Conservation (phyloP, 2,888 invertebrate species). For the Ophion ventricosus region DNA sequence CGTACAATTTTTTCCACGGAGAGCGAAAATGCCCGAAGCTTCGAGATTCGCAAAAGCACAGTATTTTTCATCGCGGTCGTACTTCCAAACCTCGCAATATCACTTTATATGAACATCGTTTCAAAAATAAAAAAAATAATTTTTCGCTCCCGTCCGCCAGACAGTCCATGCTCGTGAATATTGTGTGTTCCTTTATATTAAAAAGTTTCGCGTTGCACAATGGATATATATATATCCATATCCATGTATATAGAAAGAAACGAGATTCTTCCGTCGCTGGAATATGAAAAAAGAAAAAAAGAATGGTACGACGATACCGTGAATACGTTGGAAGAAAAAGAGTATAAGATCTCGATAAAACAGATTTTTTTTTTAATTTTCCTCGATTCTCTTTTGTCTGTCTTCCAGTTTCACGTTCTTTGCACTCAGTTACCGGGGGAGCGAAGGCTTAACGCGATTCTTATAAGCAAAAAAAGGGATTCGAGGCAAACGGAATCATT, state of each 20-base stretch:
- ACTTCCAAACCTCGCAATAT: slow-evolving; percentile 4
- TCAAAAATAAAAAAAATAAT: slow-evolving; percentile 42
- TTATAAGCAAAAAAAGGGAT: not conserved
- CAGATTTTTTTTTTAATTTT: slow-evolving; percentile 2
- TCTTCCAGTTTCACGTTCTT: slow-evolving; percentile 17
- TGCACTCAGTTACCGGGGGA: slow-evolving; percentile 31
- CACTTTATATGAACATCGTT: slow-evolving; percentile 33
- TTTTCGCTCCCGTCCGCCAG: not conserved
- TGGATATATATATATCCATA: not conserved
- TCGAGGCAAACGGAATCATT: slow-evolving; percentile 42
- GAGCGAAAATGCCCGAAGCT: not conserved
- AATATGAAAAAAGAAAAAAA: slow-evolving; percentile 3
- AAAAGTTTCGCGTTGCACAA: slow-evolving; percentile 46
- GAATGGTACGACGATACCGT: not conserved
- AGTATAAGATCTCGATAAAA: slow-evolving; percentile 11
- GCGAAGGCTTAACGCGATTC: slow-evolving; percentile 43
- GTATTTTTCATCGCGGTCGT: not conserved
- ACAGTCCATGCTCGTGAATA: slow-evolving; percentile 35
- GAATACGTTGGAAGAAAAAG: slow-evolving; percentile 8
- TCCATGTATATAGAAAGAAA: not conserved
- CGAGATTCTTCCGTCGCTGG: slow-evolving; percentile 4
- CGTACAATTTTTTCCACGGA: not conserved
- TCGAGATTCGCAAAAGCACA: not conserved
- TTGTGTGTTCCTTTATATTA: slow-evolving; percentile 58
- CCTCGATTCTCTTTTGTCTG: not conserved